Percentiles rank a stretch among this genome's conserved stretches.
Conservation (phyloP, 35 echinoderm and acorn worm genomes). For the Strongylocentrotus purpuratus region DNA sequence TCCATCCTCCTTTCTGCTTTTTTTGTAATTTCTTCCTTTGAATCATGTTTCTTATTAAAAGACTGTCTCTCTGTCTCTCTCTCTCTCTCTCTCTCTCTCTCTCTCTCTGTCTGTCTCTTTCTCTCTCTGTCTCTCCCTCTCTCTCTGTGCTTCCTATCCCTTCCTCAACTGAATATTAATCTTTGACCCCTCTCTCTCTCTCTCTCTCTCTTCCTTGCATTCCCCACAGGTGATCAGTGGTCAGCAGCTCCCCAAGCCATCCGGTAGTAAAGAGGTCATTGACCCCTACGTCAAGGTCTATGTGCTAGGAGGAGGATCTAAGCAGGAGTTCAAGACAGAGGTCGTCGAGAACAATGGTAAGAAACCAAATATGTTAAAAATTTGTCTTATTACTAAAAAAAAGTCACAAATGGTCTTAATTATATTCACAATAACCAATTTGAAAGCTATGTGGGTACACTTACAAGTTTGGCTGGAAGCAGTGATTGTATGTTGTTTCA, state of each 20-base stretch:
- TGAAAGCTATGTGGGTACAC: too few species aligned
- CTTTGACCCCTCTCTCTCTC: not conserved
- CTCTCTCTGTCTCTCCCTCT: too few species aligned
- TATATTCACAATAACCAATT: too few species aligned
- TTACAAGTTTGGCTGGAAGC: too few species aligned
- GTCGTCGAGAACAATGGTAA: slow-evolving; percentile 91
- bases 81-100: too few species aligned
- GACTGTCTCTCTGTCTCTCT: too few species aligned
- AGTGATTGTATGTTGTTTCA: too few species aligned
- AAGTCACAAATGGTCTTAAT: not conserved
- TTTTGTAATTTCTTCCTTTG: too few species aligned
- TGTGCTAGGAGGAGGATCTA: slow-evolving; percentile 58
- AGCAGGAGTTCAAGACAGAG: slow-evolving; percentile 83
- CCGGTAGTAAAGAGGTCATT: slow-evolving; percentile 64
- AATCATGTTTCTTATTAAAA: too few species aligned
- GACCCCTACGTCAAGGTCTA: slow-evolving; percentile 89
- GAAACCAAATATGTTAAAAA: not conserved
- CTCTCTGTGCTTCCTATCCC: not conserved
- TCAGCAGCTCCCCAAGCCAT: slow-evolving; percentile 88
- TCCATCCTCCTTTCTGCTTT: too few species aligned
- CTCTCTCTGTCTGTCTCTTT: too few species aligned
- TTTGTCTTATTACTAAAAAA: too few species aligned
- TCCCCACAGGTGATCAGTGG: slow-evolving; percentile 78
- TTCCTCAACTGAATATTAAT: not conserved
- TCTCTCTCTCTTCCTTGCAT: not conserved